Percentiles rank a stretch among this genome's conserved stretches.
Evolutionary conservation across 2,797 vertebrate genomes (phyloP).

Genomic region (Caiman crocodilus): DNA sequence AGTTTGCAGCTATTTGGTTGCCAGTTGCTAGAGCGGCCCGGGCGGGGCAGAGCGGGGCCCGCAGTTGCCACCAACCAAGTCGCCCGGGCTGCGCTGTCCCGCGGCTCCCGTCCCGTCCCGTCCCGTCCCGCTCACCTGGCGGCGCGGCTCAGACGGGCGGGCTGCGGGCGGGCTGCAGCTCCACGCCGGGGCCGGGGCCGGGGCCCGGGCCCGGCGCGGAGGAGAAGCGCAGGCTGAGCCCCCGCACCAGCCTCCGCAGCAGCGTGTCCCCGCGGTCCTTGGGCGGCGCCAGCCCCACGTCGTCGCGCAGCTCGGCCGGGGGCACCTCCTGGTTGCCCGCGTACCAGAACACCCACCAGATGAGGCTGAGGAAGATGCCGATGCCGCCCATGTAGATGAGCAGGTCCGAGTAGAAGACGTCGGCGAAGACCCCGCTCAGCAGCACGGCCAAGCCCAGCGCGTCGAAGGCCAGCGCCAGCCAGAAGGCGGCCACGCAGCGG

Average conservation of each 20-base stretch:
- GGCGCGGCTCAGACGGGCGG: background rate
- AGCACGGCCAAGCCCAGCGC: slow-evolving; percentile 84
- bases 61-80: too few relatives aligned
- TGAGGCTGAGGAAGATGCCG: slow-evolving; percentile 91
- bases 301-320: slow-evolving; percentile 83
- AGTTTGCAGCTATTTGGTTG: too few relatives aligned
- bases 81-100: background rate
- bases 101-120: background rate
- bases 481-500: slow-evolving; percentile 88
- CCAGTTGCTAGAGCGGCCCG: too few relatives aligned
- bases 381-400: slow-evolving; percentile 93
- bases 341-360: slow-evolving; percentile 98
- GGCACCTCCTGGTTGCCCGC: slow-evolving; percentile 92
- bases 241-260: slow-evolving; percentile 73
- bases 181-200: slow-evolving; percentile 19
- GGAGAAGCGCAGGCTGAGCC: slow-evolving; percentile 81
- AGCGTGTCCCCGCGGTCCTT: slow-evolving; percentile 19
- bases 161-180: background rate
- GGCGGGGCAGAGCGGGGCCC: too few relatives aligned
- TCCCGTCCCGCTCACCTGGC: slow-evolving; percentile 4
- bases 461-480: slow-evolving; percentile 91
- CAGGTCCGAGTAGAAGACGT: slow-evolving; percentile 89
- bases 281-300: slow-evolving; percentile 80
- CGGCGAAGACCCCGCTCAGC: slow-evolving; percentile 86
- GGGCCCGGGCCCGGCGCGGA: background rate